Evolutionary conservation across 2,888 invertebrate species (phyloP).

Genomic region (Brachylomia viminalis): DNA sequence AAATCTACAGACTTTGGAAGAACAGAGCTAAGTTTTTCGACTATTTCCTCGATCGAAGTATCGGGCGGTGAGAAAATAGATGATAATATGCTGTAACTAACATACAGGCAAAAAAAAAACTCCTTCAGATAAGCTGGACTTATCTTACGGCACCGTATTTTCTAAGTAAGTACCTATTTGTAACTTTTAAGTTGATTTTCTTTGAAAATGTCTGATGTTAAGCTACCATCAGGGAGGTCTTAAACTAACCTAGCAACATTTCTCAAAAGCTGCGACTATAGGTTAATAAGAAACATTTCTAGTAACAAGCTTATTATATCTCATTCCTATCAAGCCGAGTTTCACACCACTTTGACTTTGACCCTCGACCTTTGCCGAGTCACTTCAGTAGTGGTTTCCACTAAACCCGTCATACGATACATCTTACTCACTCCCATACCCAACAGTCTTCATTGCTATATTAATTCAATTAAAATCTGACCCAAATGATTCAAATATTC

Average conservation of each 20-base stretch:
- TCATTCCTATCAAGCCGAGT: neutral
- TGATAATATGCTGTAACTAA: neutral
- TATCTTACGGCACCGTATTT: neutral
- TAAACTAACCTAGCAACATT: neutral
- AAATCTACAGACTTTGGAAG: neutral
- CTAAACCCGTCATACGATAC: slow-evolving; percentile 53
- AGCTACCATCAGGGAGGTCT: too few relatives aligned
- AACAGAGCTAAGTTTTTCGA: neutral
- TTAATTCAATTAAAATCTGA: slow-evolving; percentile 64
- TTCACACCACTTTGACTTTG: slow-evolving; percentile 10
- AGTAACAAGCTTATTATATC: neutral
- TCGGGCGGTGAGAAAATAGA: neutral
- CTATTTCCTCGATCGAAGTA: neutral
- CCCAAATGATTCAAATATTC: slow-evolving; percentile 62
- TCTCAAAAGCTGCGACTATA: neutral
- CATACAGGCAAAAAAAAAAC: neutral
- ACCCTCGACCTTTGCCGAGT: slow-evolving; percentile 23
- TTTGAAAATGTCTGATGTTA: neutral
- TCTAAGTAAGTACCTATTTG: neutral
- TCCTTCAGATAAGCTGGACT: neutral
- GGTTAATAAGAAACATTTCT: slow-evolving; percentile 6
- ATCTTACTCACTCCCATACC: slow-evolving; percentile 44
- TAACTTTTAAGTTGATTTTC: neutral
- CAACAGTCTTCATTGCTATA: slow-evolving; percentile 42
- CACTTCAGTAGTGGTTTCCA: slow-evolving; percentile 22